Evolutionary conservation across 53 echinoderm and acorn worm genomes (phyloP), one percentile per base, ranked within the genome.

Genomic region (Holothuria leucospilota): DNA sequence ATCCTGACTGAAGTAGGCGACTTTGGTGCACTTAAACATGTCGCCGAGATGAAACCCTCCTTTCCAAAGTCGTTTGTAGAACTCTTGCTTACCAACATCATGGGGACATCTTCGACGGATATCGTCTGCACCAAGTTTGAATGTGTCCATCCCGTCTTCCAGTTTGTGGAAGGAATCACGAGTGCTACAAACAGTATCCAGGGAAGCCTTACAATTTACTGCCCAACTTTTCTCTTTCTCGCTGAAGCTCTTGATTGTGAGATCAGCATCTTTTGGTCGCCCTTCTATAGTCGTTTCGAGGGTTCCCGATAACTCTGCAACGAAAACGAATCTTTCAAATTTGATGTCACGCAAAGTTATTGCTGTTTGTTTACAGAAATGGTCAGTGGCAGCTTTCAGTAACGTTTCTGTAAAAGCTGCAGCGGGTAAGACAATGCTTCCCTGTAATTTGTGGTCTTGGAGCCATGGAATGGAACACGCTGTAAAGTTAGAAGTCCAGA

Each of bases 21-120:
- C 95, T 75, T 95, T 93, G 64, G 89, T 88, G 72, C 95, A 91
- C 62, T 88, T 85, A 69, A 97, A 97, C 21, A 85, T 95, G 2
- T 95, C 94, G 3, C 98, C 98, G 39, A 97, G 89, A 72, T 95
- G 93, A 75, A 97, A 97, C 1, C 98, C 98, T 69, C 98, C 95
- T 62, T 92, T 89, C 93, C 93, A 93, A 30, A 94, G 90, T 68
- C 90, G 77, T 10, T 86, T 89, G 66, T 95, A 97, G 82, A 97
- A 97, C 18, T 97, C 96, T 39, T 96, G 89, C 51, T 90, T 88
- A 13, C 92, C 92, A 24, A 94, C 81, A 74, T 96, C 96, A 70
- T 92, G 92, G 7, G 96, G 94, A 86, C 96, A 96, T 52, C 87
- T 87, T 66, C 96, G 88, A 26, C 96, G 86, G 63, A 96, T 94